A percentile compares a stretch with the other conserved stretches of the same genome.
Evolutionary conservation across 2,888 invertebrate species (phyloP).

Genomic region (Neoaliturus tenellus): DNA sequence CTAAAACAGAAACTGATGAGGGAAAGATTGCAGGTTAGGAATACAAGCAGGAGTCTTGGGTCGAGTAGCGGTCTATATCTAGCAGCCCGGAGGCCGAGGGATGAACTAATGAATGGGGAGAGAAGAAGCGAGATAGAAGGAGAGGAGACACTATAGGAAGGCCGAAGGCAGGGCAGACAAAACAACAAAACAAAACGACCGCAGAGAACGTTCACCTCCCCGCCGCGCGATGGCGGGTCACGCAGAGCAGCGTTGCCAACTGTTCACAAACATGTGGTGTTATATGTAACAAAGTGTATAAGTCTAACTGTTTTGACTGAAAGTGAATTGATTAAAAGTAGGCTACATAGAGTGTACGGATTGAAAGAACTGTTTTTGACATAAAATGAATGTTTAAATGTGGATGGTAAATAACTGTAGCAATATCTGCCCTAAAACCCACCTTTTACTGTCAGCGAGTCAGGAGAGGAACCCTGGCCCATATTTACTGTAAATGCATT

Average conservation of each 20-base stretch:
- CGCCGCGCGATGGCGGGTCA: neutral
- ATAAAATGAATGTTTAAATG: no score
- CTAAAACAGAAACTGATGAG: neutral
- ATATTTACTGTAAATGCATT: no score
- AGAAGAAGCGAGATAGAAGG: neutral
- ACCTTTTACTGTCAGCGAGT: no score
- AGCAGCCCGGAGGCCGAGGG: neutral
- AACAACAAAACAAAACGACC: constrained; percentile 42
- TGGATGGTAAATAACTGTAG: no score
- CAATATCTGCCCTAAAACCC: no score
- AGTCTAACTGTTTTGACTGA: no score
- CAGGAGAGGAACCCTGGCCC: no score
- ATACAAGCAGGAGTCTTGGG: neutral
- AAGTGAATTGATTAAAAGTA: no score
- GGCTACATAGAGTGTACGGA: no score
- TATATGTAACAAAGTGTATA: no score
- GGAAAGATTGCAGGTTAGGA: neutral
- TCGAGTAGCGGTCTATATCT: constrained; percentile 13
- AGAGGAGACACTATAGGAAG: constrained; percentile 40
- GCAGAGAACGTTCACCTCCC: constrained; percentile 41
- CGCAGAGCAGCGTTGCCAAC: neutral
- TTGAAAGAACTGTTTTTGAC: no score
- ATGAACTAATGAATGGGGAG: constrained; percentile 47
- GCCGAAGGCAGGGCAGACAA: constrained; percentile 46
- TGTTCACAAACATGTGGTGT: neutral